These are phyloP conservation scores for Lithobates sylvaticus DNA, from an alignment of 2,797 vertebrate species.

Conservation along the genomic window DNA sequence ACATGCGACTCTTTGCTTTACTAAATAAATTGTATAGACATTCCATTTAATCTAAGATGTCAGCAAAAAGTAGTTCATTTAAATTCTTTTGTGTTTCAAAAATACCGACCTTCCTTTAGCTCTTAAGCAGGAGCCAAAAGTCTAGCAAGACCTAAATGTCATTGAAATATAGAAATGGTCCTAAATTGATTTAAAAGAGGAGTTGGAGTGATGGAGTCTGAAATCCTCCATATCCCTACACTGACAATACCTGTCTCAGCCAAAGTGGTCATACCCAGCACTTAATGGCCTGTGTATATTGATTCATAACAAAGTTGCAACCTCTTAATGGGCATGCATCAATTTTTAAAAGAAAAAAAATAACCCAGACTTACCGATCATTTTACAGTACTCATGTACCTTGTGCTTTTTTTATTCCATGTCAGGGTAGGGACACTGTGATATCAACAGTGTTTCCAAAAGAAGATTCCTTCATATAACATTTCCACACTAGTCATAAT, in stretches of 20 bases:
- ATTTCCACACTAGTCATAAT: slow-evolving; percentile 70
- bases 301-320: slow-evolving; percentile 30
- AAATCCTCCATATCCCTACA: background rate
- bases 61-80: background rate
- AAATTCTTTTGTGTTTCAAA: background rate
- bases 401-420: slow-evolving; percentile 6
- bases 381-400: background rate
- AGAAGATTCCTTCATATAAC: slow-evolving; percentile 70
- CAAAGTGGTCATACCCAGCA: slow-evolving; percentile 7
- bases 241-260: slow-evolving; percentile 2
- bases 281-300: slow-evolving; percentile 33
- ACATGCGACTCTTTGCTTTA: background rate
- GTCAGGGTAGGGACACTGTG: slow-evolving; percentile 63
- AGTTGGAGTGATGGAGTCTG: slow-evolving; percentile 24
- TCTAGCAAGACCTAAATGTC: slow-evolving; percentile 10
- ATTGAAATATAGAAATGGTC: slow-evolving; percentile 23
- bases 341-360: slow-evolving; percentile 30
- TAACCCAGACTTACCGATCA: background rate
- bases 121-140: slow-evolving; percentile 29
- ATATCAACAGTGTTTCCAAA: slow-evolving; percentile 68
- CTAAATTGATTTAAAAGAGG: slow-evolving; percentile 31
- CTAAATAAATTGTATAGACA: background rate
- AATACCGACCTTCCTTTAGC: background rate
- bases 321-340: slow-evolving; percentile 21
- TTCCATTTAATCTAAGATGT: background rate